These are phyloP conservation scores for Coelopa frigida DNA, from an alignment of 1,140 invertebrate genomes.

Conservation along the genomic window DNA sequence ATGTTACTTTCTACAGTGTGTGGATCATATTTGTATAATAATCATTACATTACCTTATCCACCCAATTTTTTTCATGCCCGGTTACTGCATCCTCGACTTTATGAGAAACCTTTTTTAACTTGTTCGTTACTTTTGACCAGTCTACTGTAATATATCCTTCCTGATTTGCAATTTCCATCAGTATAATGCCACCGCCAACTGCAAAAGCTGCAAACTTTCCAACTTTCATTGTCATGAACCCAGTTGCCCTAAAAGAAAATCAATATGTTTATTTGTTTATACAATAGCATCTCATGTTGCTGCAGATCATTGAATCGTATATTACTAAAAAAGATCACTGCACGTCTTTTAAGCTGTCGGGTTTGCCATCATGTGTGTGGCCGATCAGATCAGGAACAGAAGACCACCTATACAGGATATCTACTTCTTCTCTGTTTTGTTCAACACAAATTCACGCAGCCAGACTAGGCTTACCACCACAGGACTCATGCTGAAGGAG, in stretches of 20 bases:
- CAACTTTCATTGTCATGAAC: slow-evolving; percentile 83
- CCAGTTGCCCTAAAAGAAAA: slow-evolving; percentile 67
- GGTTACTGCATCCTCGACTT: slow-evolving; percentile 69
- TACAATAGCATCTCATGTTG: neutral
- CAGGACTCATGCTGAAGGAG: too few relatives aligned
- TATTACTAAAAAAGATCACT: too few relatives aligned
- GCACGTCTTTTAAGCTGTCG: neutral
- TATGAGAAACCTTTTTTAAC: slow-evolving; percentile 72
- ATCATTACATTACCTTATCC: slow-evolving; percentile 77
- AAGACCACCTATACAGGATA: too few relatives aligned
- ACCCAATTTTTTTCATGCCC: slow-evolving; percentile 63
- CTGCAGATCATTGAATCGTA: neutral
- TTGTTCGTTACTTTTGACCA: slow-evolving; percentile 80
- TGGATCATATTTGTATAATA: too few relatives aligned
- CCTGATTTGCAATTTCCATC: slow-evolving; percentile 81
- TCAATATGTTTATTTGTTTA: neutral
- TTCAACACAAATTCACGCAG: too few relatives aligned
- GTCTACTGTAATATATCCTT: slow-evolving; percentile 87
- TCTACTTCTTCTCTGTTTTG: too few relatives aligned
- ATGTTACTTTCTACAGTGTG: too few relatives aligned
- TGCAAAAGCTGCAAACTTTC: slow-evolving; percentile 81
- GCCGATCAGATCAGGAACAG: too few relatives aligned
- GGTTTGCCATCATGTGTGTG: neutral
- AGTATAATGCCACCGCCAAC: slow-evolving; percentile 83
- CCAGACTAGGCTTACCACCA: too few relatives aligned